These are phyloP conservation scores for Sphyrna mokarran DNA, from an alignment of 2,113 vertebrate species.

Conservation along the genomic window DNA sequence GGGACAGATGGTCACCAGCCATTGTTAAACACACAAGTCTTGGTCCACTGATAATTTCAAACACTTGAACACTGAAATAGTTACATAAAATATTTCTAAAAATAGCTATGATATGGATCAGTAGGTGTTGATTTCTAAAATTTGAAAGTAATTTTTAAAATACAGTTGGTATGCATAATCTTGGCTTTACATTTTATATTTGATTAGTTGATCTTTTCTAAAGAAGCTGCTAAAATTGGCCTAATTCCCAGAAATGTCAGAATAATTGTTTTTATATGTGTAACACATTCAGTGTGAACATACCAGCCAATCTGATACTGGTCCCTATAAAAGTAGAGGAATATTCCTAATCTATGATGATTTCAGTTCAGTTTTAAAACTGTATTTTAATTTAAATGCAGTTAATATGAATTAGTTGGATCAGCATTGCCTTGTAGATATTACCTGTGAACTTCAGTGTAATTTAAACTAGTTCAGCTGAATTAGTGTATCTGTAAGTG, in stretches of 20 bases:
- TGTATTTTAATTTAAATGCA: background rate
- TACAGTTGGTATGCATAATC: background rate
- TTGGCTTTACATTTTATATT: conserved; percentile 7
- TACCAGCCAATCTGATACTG: background rate
- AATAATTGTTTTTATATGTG: background rate
- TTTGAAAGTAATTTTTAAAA: background rate
- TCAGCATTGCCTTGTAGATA: background rate
- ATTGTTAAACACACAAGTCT: background rate
- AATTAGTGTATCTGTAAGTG: background rate
- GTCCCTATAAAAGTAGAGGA: background rate
- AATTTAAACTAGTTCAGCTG: background rate
- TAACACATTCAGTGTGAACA: background rate
- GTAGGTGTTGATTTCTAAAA: background rate
- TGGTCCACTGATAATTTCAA: background rate
- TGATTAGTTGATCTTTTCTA: background rate
- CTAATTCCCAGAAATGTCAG: background rate
- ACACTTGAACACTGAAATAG: background rate
- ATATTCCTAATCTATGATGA: background rate
- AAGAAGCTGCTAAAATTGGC: background rate
- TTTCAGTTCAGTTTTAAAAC: background rate
- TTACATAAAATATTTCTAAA: background rate
- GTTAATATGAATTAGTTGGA: background rate
- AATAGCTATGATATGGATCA: background rate
- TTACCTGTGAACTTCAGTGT: background rate
- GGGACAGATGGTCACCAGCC: background rate